Evolutionary conservation across 2,797 vertebrate genomes (phyloP).

Genomic region (Bufotes viridis): DNA sequence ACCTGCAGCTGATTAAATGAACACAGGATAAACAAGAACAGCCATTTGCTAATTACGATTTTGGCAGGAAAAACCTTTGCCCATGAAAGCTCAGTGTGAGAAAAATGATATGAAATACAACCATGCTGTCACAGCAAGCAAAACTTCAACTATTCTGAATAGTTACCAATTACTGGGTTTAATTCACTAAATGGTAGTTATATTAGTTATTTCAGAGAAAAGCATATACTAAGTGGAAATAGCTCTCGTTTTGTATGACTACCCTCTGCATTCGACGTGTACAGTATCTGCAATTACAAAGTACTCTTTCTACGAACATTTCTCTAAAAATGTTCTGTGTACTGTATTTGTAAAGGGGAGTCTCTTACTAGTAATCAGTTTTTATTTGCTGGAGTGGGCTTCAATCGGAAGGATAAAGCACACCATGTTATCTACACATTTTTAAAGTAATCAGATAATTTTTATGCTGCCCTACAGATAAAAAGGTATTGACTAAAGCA

Average conservation of each 20-base stretch:
- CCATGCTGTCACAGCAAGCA: constrained; percentile 19
- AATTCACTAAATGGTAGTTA: constrained; percentile 13
- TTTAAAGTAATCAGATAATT: too few relatives aligned
- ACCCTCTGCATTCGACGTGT: background rate
- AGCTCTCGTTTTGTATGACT: background rate
- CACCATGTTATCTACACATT: too few relatives aligned
- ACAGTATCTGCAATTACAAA: background rate
- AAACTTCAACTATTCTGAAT: constrained; percentile 24
- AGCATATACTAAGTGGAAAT: background rate
- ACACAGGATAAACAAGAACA: constrained; percentile 43
- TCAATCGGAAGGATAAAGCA: too few relatives aligned
- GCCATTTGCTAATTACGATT: constrained; percentile 47
- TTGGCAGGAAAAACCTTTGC: constrained; percentile 44
- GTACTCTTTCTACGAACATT: background rate
- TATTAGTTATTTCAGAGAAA: background rate
- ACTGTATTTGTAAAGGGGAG: too few relatives aligned
- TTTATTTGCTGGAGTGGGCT: too few relatives aligned
- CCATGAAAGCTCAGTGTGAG: constrained; percentile 22
- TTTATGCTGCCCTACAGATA: too few relatives aligned
- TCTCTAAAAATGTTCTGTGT: background rate
- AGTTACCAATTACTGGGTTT: constrained; percentile 18
- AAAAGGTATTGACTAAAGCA: too few relatives aligned
- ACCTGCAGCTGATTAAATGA: constrained; percentile 51
- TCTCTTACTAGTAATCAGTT: too few relatives aligned
- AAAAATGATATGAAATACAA: constrained; percentile 32